These are phyloP conservation scores for Amphipyra berbera DNA, from an alignment of 2,888 invertebrate species.

Conservation along the genomic window DNA sequence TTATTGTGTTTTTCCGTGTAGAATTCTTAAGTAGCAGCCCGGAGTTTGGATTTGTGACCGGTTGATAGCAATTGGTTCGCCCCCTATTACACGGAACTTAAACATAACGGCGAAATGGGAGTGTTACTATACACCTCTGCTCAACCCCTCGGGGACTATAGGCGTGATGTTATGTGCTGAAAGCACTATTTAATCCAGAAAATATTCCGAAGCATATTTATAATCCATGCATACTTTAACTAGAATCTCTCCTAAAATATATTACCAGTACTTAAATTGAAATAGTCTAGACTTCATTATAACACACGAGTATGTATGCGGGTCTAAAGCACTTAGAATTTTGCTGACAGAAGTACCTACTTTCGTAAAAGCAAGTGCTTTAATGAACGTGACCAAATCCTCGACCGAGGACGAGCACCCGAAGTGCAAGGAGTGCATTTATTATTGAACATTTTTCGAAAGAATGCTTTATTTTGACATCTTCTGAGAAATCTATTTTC, in stretches of 20 bases:
- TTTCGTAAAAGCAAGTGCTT: neutral
- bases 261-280: constrained; percentile 13
- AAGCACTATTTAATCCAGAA: constrained; percentile 1
- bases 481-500: no score
- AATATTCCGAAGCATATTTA: constrained; percentile 1
- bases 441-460: no score
- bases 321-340: constrained; percentile 12
- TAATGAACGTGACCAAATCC: constrained; percentile 18
- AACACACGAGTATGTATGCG: constrained; percentile 9
- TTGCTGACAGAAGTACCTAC: constrained; percentile 36
- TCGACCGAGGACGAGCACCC: neutral
- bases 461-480: no score
- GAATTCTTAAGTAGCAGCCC: no score
- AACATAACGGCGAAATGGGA: no score
- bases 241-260: constrained; percentile 25
- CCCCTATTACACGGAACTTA: no score
- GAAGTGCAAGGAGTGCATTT: constrained; percentile 1
- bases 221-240: constrained; percentile 22
- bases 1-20: no score
- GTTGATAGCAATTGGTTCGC: no score
- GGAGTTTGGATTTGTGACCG: no score
- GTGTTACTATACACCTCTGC: no score
- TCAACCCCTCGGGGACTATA: no score
- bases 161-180: no score
- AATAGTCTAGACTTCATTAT: constrained; percentile 28